Percentiles rank a stretch among this genome's conserved stretches.
These are phyloP conservation scores for Lethenteron reissneri DNA, from an alignment of 2,113 vertebrate species.

Conservation along the genomic window DNA sequence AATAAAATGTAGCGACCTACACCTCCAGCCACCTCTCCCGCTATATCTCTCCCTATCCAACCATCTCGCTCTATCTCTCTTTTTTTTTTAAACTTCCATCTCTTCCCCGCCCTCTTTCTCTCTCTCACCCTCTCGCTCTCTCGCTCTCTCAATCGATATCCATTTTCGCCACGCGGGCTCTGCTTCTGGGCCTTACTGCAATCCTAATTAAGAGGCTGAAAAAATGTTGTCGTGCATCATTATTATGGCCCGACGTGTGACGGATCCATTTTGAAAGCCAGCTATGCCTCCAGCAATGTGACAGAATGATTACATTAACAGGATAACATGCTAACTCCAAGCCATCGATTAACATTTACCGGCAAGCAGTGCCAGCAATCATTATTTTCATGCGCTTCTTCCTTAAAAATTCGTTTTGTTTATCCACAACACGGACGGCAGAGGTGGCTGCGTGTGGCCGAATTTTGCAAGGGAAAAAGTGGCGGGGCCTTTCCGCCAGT, in stretches of 20 bases:
- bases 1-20: too few species aligned
- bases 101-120: too few species aligned
- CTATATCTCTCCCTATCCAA: too few species aligned
- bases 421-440: too few species aligned
- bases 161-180: background rate
- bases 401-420: too few species aligned
- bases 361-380: constrained; percentile 1
- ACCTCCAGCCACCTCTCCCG: too few species aligned
- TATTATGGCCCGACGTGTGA: background rate
- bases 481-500: too few species aligned
- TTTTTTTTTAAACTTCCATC: too few species aligned
- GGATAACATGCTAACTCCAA: constrained; percentile 4
- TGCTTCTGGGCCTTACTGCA: background rate
- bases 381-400: background rate
- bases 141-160: background rate
- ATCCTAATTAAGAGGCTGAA: background rate
- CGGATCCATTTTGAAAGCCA: constrained; percentile 1
- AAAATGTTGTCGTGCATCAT: constrained; percentile 1
- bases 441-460: too few species aligned
- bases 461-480: too few species aligned
- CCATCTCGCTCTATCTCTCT: too few species aligned
- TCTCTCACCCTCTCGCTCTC: background rate
- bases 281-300: background rate
- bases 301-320: constrained; percentile 7
- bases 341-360: background rate